Base-by-base conservation (phyloP, 2,113 vertebrate genomes). In the Otis tarda region DNA sequence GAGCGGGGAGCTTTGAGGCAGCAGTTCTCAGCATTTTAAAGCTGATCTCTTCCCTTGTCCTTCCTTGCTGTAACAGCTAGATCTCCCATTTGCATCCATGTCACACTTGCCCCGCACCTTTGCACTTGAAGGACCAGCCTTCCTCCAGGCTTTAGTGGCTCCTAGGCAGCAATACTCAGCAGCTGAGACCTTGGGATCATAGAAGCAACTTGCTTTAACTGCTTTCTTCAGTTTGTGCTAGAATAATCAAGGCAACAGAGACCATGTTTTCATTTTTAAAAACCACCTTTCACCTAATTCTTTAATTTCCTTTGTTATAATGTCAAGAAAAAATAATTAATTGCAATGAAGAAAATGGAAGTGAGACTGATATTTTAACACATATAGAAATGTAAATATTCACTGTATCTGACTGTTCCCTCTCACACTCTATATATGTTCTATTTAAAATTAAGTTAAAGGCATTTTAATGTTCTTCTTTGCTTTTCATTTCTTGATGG, bases 21-120 rank as follows among this genome's bases (percentile, higher is more conserved):
- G 41, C 55, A 82, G 11, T 60, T 85, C 9, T 52, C 13, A 24
- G 1, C 45, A 18, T 55, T 50, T 74, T 59, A 52, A 24, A 14
- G 20, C 10, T 11, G 24, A 50, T n/a, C 6, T 4, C 49, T 85
- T 92, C 47, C n/a, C 12, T 25, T 82, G 21, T 75, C 49, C 12
- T 79, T 68, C 33, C 79, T 52, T 0, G 0, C 53, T 43, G 2
- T 59, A 23, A 28, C 50, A 75, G 17, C 57, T 88, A 33, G 4
- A 27, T 23, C 35, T 94, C 3, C 20, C 18, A 2, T 52, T 93
- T 90, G 25, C 20, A 16, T 49, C 43, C 22, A 14, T 13, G 9
- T 82, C 17, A 28, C 19, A 11, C 14, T 61, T 88, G 7, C 9
- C 25, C 25, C 21, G 27, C 71, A 22, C 53, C 35, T 68, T 43